phyloP scores from a whole-genome alignment of 2,888 invertebrate genomes.

The Polylopha cassiicola region DNA sequence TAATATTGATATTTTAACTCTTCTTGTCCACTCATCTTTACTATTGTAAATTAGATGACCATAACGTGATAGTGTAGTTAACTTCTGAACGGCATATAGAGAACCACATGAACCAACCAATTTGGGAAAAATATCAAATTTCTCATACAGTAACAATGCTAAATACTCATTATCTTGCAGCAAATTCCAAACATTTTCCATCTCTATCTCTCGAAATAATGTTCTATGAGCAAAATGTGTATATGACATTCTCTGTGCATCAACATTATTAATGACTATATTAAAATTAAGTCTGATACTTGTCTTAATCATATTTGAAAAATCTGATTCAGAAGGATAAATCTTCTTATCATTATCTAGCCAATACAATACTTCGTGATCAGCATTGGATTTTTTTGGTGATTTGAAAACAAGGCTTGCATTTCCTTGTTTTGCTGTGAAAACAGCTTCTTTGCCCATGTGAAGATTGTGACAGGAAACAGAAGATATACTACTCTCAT shows the following conservation, averaged over 20 bases:
- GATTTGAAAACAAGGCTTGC: slow-evolving; percentile 78
- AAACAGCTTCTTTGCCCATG: slow-evolving; percentile 79
- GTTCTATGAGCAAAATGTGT: slow-evolving; percentile 61
- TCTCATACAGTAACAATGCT: slow-evolving; percentile 75
- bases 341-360: slow-evolving; percentile 49
- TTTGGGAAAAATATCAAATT: slow-evolving; percentile 80
- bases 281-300: slow-evolving; percentile 74
- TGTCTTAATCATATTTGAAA: slow-evolving; percentile 67
- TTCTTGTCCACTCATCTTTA: slow-evolving; percentile 75
- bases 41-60: slow-evolving; percentile 72
- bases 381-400: slow-evolving; percentile 46
- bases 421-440: slow-evolving; percentile 77
- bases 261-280: slow-evolving; percentile 65
- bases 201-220: slow-evolving; percentile 60
- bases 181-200: slow-evolving; percentile 80
- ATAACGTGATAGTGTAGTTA: slow-evolving; percentile 73
- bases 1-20: slow-evolving; percentile 75
- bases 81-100: slow-evolving; percentile 80
- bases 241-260: slow-evolving; percentile 61
- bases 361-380: slow-evolving; percentile 61
- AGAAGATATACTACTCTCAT: slow-evolving; percentile 69
- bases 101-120: slow-evolving; percentile 81
- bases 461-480: slow-evolving; percentile 79
- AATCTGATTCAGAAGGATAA: slow-evolving; percentile 69
- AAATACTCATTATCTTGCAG: slow-evolving; percentile 82